Base-by-base conservation (phyloP, 1,140 invertebrate species). In the Aphelenchoides avenae region DNA sequence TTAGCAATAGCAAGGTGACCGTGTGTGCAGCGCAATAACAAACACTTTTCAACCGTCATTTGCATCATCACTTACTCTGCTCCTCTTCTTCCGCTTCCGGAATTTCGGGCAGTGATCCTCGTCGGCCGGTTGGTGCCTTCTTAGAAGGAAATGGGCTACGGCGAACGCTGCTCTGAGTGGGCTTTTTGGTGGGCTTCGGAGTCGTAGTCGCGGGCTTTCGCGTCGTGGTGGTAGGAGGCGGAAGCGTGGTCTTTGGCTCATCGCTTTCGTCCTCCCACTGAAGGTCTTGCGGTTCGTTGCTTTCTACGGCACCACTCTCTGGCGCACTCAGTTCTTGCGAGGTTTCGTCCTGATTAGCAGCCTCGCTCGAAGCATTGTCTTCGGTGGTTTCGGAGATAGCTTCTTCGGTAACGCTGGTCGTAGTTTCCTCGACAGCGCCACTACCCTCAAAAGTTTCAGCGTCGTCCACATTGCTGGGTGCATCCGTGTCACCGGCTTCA, bases 81-180 rank as follows among this genome's bases (percentile, higher is more conserved):
- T 60, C 57, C n/a, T 60, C 57, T 15, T 60, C 56, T 9, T 60
- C 57, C 0, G 57, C 57, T 39, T 60, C 57, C 13, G 57, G 57
- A 33, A 60, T 55, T 41, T 26, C 22, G 27, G 22, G 20, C 3
- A n/a, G n/a, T n/a, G n/a, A n/a, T 15, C 29, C 13, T 3, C n/a
- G 30, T 31, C 30, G 13, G 26, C 26, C 29, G n/a, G 26, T 42
- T 60, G 39, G 36, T 24, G 49, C 7, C 11, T 13, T 15, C 30
- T 36, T 64, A 26, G 22, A 64, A n/a, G n/a, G n/a, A n/a, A n/a
- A n/a, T n/a, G n/a, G n/a, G n/a, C n/a, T n/a, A n/a, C n/a, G n/a
- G n/a, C n/a, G n/a, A n/a, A n/a, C n/a, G n/a, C n/a, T n/a, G n/a
- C n/a, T n/a, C n/a, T 9, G 47, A 5, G 18, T 34, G 27, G 30